These are phyloP conservation scores for Orthonychiurus folsomi DNA, from an alignment of 2,888 invertebrate genomes.

Conservation along the genomic window DNA sequence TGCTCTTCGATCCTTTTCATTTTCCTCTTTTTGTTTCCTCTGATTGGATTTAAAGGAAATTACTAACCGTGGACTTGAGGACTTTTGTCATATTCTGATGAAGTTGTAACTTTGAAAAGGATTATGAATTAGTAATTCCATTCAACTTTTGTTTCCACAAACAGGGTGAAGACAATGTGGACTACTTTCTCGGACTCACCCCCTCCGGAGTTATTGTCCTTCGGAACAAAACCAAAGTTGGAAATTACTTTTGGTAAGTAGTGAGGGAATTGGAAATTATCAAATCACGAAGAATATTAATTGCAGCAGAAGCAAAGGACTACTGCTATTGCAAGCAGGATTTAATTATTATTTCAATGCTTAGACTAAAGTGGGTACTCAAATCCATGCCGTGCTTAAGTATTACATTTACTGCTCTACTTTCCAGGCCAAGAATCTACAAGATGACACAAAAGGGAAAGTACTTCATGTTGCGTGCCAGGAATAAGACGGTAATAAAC, in stretches of 20 bases:
- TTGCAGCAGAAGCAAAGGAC: too few relatives aligned
- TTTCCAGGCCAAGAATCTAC: constrained; percentile 70
- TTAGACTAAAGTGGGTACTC: too few relatives aligned
- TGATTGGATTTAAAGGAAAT: background rate
- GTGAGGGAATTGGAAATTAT: background rate
- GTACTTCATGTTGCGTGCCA: constrained; percentile 91
- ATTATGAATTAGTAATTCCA: too few relatives aligned
- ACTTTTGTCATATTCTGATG: background rate
- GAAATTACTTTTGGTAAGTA: constrained; percentile 88
- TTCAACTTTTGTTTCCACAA: background rate
- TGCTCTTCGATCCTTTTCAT: too few relatives aligned
- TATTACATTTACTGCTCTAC: too few relatives aligned
- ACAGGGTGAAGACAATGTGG: constrained; percentile 91
- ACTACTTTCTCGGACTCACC: constrained; percentile 90
- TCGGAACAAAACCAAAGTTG: constrained; percentile 90
- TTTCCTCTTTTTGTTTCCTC: background rate
- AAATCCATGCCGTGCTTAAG: too few relatives aligned
- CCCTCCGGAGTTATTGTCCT: constrained; percentile 91
- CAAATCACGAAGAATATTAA: background rate
- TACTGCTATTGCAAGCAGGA: too few relatives aligned
- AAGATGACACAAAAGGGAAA: constrained; percentile 94
- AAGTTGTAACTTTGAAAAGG: too few relatives aligned
- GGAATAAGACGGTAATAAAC: constrained; percentile 83
- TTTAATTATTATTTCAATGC: too few relatives aligned
- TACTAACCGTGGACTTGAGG: too few relatives aligned